A percentile compares a stretch with the other conserved stretches of the same genome.
Conservation (phyloP, 2,113 vertebrate genomes). For the Mobula birostris region DNA sequence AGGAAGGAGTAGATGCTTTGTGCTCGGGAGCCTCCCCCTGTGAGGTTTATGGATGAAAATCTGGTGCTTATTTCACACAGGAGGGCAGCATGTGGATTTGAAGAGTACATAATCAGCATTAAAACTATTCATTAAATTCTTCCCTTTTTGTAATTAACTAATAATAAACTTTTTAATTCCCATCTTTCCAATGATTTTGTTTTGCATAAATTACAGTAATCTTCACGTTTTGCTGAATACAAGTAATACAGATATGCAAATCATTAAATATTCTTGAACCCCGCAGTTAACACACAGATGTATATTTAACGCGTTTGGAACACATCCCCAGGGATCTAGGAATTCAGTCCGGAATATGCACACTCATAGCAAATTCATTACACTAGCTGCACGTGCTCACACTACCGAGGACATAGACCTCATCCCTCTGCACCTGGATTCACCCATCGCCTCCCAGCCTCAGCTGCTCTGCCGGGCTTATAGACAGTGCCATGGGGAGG, state of each 20-base stretch:
- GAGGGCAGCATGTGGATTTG: neutral
- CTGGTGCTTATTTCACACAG: neutral
- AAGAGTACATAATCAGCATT: neutral
- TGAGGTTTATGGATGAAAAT: too few species aligned
- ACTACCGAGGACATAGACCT: neutral
- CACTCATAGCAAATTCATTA: neutral
- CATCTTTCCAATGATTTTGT: neutral
- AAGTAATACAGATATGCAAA: neutral
- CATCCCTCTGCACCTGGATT: too few species aligned
- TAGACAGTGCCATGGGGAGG: neutral
- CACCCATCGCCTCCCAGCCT: too few species aligned
- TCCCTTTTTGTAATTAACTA: neutral
- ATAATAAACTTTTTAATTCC: neutral
- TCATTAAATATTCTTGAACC: neutral
- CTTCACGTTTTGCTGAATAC: neutral
- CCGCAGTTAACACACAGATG: neutral
- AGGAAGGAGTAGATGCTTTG: too few species aligned
- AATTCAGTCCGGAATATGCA: neutral
- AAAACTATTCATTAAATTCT: neutral
- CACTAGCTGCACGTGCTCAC: neutral
- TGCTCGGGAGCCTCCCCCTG: too few species aligned
- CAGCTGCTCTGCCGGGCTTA: too few species aligned
- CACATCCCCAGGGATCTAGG: too few species aligned
- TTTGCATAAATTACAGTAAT: slow-evolving; percentile 4
- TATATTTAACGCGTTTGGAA: neutral